Conservation (phyloP, 1,140 invertebrate species). For the Leptestheria dahalacensis region DNA sequence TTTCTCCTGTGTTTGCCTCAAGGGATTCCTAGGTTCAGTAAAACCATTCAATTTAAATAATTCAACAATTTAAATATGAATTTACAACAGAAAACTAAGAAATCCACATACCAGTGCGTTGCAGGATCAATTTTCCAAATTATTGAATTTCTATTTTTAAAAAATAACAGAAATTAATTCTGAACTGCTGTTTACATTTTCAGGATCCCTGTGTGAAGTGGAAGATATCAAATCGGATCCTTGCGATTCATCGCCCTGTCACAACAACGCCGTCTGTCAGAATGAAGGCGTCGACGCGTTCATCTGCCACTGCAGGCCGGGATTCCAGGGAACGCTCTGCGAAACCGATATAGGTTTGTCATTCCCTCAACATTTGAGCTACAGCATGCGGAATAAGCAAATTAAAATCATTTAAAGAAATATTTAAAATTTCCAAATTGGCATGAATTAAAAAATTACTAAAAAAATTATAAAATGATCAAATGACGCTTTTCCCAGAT, state of each 20-base stretch:
- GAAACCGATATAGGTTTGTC: background rate
- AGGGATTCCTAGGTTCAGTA: slow-evolving; percentile 13
- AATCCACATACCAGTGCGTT: too few relatives aligned
- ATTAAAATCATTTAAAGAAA: background rate
- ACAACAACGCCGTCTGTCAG: slow-evolving; percentile 77
- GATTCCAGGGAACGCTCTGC: background rate
- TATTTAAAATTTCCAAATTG: background rate
- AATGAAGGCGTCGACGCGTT: slow-evolving; percentile 2
- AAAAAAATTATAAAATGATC: background rate
- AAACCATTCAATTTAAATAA: background rate
- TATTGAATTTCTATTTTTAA: too few relatives aligned
- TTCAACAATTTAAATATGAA: too few relatives aligned
- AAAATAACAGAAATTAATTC: too few relatives aligned
- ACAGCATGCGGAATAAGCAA: background rate
- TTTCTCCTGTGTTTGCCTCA: slow-evolving; percentile 12
- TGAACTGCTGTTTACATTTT: slow-evolving; percentile 22
- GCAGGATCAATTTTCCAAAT: too few relatives aligned
- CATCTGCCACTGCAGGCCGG: slow-evolving; percentile 12
- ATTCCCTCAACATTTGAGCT: background rate
- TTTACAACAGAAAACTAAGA: too few relatives aligned
- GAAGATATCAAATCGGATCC: slow-evolving; percentile 48
- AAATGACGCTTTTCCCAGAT: slow-evolving; percentile 16
- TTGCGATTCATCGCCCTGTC: slow-evolving; percentile 48
- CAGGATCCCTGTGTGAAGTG: slow-evolving; percentile 66
- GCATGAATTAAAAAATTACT: background rate